Evolutionary conservation across 2,797 vertebrate genomes (phyloP), one percentile per base, ranked within the genome.

Genomic region (Echeneis naucrates): DNA sequence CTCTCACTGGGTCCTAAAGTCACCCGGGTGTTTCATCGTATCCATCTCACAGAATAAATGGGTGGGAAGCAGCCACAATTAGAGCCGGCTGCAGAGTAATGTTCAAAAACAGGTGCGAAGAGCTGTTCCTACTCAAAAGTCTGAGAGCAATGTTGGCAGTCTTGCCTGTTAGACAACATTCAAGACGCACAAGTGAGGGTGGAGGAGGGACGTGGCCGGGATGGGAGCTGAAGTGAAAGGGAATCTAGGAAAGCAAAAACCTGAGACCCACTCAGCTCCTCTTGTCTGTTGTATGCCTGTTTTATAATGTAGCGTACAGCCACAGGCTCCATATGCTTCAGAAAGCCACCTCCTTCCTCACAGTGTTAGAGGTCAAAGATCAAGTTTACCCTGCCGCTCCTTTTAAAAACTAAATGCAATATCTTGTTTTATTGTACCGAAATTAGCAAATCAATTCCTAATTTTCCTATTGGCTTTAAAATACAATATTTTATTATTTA

Each of bases 1-100:
- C 85, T 92, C 84, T 92, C 78, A 76, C 90, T 75, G 94, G 93
- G 94, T 95, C 93, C 92, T 94, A 92, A 88, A 57, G 85, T 90
- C 93, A 93, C 89, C 44, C 54, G 69, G 52, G 55, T 83, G 77
- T 65, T 75, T 80, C 38, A 53, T 45, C 60, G 32, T 45, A 21
- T 58, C 48, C 42, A 61, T 53, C 54, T 69, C 17, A 30, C 37
- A 38, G 56, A 71, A n/a, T 9, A 23, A 73, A 51, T 2, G 26
- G 9, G 14, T 38, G 24, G 68, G 69, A 45, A 66, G 77, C 73
- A 68, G 67, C 71, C 62, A 74, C 37, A 62, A 35, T 76, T 4
- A 35, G 27, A 80, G 23, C 8, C 19, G 62, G 52, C 6, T 32
- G 21, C 32, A 55, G 6, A 35, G 68, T 63, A 42, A 17, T 38